Conservation (phyloP, 23 tunicate genomes). For the Styela plicata region DNA sequence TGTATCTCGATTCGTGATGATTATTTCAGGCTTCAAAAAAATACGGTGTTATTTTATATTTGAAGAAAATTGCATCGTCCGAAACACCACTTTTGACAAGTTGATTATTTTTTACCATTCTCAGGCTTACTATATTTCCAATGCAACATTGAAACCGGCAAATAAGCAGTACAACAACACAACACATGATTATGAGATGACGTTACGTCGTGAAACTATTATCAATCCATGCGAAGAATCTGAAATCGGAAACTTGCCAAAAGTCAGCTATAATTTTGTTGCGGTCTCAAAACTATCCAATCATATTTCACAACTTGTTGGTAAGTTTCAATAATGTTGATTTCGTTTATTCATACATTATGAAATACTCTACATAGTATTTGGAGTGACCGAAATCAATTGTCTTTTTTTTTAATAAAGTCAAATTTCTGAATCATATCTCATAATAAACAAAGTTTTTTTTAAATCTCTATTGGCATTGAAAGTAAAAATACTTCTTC, state of each 20-base stretch:
- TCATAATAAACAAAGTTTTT: not conserved
- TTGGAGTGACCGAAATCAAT: not conserved
- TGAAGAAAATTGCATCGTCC: too few relatives aligned
- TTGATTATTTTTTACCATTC: too few relatives aligned
- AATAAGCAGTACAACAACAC: conserved; percentile 89
- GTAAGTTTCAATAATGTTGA: conserved; percentile 22
- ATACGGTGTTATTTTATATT: too few relatives aligned
- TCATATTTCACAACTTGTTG: conserved; percentile 50
- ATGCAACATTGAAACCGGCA: conserved; percentile 81
- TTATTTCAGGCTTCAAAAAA: too few relatives aligned
- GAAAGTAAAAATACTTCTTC: too few relatives aligned
- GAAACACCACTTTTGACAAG: too few relatives aligned
- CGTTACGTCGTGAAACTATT: conserved; percentile 64
- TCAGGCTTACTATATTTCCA: conserved; percentile 67
- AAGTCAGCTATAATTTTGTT: conserved; percentile 67
- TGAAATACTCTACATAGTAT: not conserved
- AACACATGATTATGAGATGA: conserved; percentile 89
- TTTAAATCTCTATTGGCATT: too few relatives aligned
- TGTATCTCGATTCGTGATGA: too few relatives aligned
- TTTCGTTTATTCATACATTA: not conserved
- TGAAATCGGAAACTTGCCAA: conserved; percentile 52
- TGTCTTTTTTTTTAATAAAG: not conserved
- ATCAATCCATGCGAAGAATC: conserved; percentile 56
- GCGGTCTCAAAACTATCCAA: conserved; percentile 45
- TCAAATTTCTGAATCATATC: not conserved